phyloP scores from a whole-genome alignment of 2,888 invertebrate species.

The Nymphalis c-album region DNA sequence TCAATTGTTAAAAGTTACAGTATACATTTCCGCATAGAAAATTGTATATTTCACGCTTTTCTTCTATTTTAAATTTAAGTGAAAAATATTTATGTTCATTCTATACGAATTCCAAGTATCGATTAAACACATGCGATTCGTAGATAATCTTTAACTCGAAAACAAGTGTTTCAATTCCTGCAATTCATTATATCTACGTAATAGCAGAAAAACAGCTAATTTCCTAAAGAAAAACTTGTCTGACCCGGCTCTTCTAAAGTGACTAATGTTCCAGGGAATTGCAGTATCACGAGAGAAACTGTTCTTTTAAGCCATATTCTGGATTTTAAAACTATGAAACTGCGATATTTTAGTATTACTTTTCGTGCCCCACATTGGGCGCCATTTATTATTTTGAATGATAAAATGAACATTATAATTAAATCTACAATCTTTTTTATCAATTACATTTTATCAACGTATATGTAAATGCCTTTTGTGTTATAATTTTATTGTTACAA shows the following conservation, averaged over 20 bases:
- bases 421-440: too few relatives aligned
- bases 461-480: too few relatives aligned
- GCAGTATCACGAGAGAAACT: constrained; percentile 30
- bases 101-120: background rate
- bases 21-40: too few relatives aligned
- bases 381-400: background rate
- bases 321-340: background rate
- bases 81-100: too few relatives aligned
- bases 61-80: too few relatives aligned
- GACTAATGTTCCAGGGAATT: constrained; percentile 37
- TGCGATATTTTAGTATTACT: background rate
- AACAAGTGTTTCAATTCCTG: constrained; percentile 27
- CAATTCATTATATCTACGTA: constrained; percentile 35
- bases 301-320: constrained; percentile 1
- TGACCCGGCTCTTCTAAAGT: constrained; percentile 31
- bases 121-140: background rate
- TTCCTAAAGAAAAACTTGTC: constrained; percentile 33
- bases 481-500: too few relatives aligned
- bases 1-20: too few relatives aligned
- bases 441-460: too few relatives aligned
- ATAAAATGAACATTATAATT: too few relatives aligned
- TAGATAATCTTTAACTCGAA: constrained; percentile 12
- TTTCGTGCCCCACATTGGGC: background rate
- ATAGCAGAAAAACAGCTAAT: constrained; percentile 34
- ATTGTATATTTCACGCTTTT: too few relatives aligned